phyloP scores from a whole-genome alignment of 2,797 vertebrate genomes.

The Ctenopoma kingsleyae region DNA sequence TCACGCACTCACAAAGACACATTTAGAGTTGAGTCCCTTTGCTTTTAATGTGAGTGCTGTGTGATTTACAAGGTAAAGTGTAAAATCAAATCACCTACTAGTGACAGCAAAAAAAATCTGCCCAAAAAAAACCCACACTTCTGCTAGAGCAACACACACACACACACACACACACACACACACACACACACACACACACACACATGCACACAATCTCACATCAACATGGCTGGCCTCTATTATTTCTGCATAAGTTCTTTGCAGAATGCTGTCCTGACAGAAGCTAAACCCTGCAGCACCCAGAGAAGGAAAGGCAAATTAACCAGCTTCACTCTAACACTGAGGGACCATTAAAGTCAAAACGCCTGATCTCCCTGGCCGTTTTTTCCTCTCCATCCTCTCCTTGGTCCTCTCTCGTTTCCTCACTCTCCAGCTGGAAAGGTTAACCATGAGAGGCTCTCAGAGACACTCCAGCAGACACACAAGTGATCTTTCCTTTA shows the following conservation, averaged over 20 bases:
- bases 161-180: background rate
- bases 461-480: constrained; percentile 83
- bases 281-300: constrained; percentile 71
- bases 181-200: background rate
- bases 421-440: constrained; percentile 79
- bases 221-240: constrained; percentile 46
- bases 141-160: too few species aligned
- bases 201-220: constrained; percentile 23
- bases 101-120: background rate
- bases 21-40: constrained; percentile 35
- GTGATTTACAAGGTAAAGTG: constrained; percentile 27
- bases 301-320: constrained; percentile 78
- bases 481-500: constrained; percentile 88
- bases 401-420: constrained; percentile 76
- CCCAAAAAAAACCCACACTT: constrained; percentile 12
- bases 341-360: constrained; percentile 79
- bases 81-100: constrained; percentile 29
- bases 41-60: constrained; percentile 27
- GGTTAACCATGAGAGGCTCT: constrained; percentile 84
- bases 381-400: constrained; percentile 72
- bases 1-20: constrained; percentile 15
- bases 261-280: constrained; percentile 63
- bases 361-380: constrained; percentile 79
- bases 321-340: constrained; percentile 79
- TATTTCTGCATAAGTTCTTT: constrained; percentile 62